These are phyloP conservation scores for Lytechinus variegatus DNA, from an alignment of 35 echinoderm and acorn worm species.

Conservation along the genomic window DNA sequence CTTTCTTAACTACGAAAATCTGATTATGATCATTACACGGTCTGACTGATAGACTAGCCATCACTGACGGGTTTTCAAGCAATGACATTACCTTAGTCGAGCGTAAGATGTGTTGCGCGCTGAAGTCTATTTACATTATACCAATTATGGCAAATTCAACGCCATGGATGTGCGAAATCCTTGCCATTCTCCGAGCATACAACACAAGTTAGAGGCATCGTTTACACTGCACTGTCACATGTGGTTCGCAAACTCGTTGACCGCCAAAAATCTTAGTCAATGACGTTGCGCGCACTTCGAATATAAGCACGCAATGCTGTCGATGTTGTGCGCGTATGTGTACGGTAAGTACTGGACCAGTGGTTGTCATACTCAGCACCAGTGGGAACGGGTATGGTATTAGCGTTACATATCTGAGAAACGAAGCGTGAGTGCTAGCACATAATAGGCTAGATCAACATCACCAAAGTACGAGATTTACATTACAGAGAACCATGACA, in stretches of 20 bases:
- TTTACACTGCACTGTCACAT: neutral
- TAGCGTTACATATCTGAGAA: neutral
- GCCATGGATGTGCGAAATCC: neutral
- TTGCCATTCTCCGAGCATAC: neutral
- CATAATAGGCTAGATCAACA: slow-evolving; percentile 4
- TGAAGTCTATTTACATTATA: slow-evolving; percentile 20
- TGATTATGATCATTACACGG: neutral
- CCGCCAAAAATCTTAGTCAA: neutral
- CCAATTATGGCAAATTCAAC: neutral
- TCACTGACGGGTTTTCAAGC: neutral
- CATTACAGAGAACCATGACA: neutral
- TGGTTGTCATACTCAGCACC: neutral
- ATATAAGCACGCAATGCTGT: neutral
- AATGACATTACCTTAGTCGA: neutral
- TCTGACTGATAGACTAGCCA: neutral
- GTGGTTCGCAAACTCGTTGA: neutral
- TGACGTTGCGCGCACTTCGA: neutral
- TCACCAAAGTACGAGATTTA: neutral
- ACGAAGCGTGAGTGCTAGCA: neutral
- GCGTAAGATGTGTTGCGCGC: neutral
- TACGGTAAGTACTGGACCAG: neutral
- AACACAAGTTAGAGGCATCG: neutral
- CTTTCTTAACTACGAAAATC: neutral
- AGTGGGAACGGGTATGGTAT: neutral
- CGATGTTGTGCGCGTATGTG: neutral